Percentiles rank a stretch among this genome's conserved stretches.
Evolutionary conservation across 2,888 invertebrate genomes (phyloP).

Genomic region (Caenorhabditis imperialis): DNA sequence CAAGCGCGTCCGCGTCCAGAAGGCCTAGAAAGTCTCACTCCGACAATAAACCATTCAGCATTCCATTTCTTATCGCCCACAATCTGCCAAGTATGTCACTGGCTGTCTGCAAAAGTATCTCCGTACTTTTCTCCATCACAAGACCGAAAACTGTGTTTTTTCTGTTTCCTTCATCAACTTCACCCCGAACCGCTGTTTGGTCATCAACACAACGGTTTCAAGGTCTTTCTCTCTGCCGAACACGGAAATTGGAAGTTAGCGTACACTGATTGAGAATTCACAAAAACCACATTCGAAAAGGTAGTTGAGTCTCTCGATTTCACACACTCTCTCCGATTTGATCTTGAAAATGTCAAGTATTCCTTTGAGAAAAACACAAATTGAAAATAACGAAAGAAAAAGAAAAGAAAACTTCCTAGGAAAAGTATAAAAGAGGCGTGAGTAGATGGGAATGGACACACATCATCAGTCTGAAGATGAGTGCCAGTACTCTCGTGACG

Average conservation of each 20-base stretch:
- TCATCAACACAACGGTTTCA: slow-evolving; percentile 34
- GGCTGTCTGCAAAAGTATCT: slow-evolving; percentile 12
- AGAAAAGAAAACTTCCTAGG: slow-evolving; percentile 13
- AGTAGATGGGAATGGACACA: slow-evolving; percentile 28
- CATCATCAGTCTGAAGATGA: slow-evolving; percentile 50
- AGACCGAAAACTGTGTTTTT: slow-evolving; percentile 11
- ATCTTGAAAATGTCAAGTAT: slow-evolving; percentile 39
- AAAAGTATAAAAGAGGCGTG: slow-evolving; percentile 28
- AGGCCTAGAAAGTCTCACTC: slow-evolving; percentile 4
- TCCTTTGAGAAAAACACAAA: slow-evolving; percentile 17
- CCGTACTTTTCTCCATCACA: slow-evolving; percentile 21
- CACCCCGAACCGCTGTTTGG: slow-evolving; percentile 30
- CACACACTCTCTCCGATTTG: slow-evolving; percentile 17
- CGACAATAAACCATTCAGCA: slow-evolving; percentile 22
- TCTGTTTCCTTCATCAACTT: not conserved
- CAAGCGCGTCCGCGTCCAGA: slow-evolving; percentile 37
- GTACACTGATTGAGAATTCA: slow-evolving; percentile 36
- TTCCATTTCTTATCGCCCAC: no score
- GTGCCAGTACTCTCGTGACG: slow-evolving; percentile 54
- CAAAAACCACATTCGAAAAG: slow-evolving; percentile 20
- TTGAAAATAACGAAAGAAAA: slow-evolving; percentile 3
- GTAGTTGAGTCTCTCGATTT: slow-evolving; percentile 21
- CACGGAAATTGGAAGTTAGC: slow-evolving; percentile 37
- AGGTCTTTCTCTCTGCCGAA: slow-evolving; percentile 32
- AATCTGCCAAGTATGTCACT: not conserved